phyloP scores from a whole-genome alignment of 2,888 invertebrate genomes.

The Drosophila affinis region DNA sequence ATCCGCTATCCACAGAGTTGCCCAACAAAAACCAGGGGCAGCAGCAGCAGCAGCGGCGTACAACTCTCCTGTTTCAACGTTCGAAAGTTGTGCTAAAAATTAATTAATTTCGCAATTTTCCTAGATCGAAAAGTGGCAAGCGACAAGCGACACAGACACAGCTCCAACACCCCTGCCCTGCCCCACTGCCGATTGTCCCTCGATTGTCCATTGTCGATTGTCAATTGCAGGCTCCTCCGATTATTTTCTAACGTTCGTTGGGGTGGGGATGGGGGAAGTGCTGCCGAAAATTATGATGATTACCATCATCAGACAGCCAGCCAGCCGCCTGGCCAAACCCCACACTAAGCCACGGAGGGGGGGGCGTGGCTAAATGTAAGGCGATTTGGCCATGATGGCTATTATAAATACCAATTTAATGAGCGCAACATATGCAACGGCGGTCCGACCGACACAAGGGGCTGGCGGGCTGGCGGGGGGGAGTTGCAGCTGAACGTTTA shows the following conservation, averaged over 20 bases:
- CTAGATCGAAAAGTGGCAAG: constrained; percentile 50
- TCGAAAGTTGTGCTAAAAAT: constrained; percentile 76
- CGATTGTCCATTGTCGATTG: constrained; percentile 40
- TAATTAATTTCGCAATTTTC: constrained; percentile 78
- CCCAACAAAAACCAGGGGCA: constrained; percentile 37
- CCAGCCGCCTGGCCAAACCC: background rate
- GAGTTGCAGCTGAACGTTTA: constrained; percentile 54
- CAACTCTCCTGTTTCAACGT: constrained; percentile 52
- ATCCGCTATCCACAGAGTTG: constrained; percentile 38
- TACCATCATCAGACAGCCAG: constrained; percentile 55
- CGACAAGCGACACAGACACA: background rate
- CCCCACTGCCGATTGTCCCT: background rate
- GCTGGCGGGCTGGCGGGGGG: no score
- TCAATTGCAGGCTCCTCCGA: constrained; percentile 49
- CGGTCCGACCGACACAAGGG: constrained; percentile 5
- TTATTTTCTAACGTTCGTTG: constrained; percentile 53
- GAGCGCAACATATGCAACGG: constrained; percentile 75
- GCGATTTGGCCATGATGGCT: constrained; percentile 63
- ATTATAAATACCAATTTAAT: constrained; percentile 78
- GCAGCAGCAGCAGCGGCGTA: constrained; percentile 16
- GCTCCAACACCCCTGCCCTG: constrained; percentile 1
- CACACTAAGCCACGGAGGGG: constrained; percentile 48
- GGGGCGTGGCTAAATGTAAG: constrained; percentile 75
- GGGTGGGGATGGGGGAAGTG: background rate
- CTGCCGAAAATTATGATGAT: constrained; percentile 72